Base-by-base conservation (phyloP, 2,888 invertebrate genomes). In the Limnephilus marmoratus region DNA sequence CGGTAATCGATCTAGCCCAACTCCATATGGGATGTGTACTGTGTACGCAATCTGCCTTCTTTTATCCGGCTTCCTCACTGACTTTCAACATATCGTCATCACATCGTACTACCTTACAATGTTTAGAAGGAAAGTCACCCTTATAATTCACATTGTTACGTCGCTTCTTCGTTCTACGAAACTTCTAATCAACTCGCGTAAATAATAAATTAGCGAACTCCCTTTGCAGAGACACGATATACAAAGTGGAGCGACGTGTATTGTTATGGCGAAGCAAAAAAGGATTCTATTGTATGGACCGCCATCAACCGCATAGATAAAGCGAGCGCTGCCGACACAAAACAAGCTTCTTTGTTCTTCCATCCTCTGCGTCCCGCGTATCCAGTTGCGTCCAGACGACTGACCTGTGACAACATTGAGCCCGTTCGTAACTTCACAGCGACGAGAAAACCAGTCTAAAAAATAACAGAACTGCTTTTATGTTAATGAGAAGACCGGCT, bases 381-480 rank as follows among this genome's bases (percentile, higher is more conserved):
- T 68, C 68, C 68, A 68, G 68, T 68, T 85, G 24, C 85, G 45
- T 24, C 53, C 90, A 80, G 82, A 85, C 90, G 93, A 91, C 91
- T 91, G 93, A 93, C 93, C 93, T 93, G 91, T 91, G 93, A 90
- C 93, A 93, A 93, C 93, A 93, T 90, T 90, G 91, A 88, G 41
- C 49, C 45, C 45, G 83, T 82, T 82, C 82, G 29, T 29, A 83
- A 82, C 45, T 89, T 80, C 90, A 24, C 41, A 68, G 85, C 31
- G 68, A 34, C 85, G 83, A 53, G 90, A 90, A 29, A 89, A 90
- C 82, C 90, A 85, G 83, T 90, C 68, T 68, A 68, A 90, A 85
- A 81, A 91, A 91, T 53, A 68, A 83, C 91, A 82, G 68, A 68
- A 81, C 85, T 91, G 91, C 85, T 90, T 29, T 90, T 93, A 93